These are phyloP conservation scores for Listronotus oregonensis DNA, from an alignment of 1,140 invertebrate genomes.

Conservation along the genomic window DNA sequence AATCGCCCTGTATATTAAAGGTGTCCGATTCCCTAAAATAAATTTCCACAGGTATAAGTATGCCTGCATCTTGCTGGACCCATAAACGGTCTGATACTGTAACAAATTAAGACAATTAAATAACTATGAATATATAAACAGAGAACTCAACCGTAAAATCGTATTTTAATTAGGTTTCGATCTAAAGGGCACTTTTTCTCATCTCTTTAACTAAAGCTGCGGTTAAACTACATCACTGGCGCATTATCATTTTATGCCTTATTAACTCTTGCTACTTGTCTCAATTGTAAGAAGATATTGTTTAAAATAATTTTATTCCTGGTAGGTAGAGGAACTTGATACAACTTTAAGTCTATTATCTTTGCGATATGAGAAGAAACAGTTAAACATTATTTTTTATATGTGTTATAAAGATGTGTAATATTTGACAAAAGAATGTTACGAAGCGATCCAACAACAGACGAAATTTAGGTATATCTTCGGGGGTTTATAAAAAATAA, in stretches of 20 bases:
- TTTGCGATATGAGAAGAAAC: neutral
- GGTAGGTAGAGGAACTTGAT: constrained; percentile 24
- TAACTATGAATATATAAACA: constrained; percentile 30
- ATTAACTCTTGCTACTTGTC: constrained; percentile 23
- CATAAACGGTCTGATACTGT: constrained; percentile 1
- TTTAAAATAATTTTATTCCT: constrained; percentile 19
- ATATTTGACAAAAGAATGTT: too few relatives aligned
- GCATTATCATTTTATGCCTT: constrained; percentile 32
- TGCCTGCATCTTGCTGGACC: too few relatives aligned
- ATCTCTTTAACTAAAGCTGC: constrained; percentile 20
- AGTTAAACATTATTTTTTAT: too few relatives aligned
- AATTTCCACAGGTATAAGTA: too few relatives aligned
- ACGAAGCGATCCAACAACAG: too few relatives aligned
- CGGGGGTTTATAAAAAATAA: too few relatives aligned
- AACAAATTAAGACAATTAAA: constrained; percentile 21
- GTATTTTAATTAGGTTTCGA: constrained; percentile 20
- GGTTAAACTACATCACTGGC: constrained; percentile 23
- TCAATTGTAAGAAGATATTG: constrained; percentile 19
- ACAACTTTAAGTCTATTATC: constrained; percentile 1
- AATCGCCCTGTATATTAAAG: too few relatives aligned
- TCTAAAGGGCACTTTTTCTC: constrained; percentile 26
- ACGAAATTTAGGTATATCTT: too few relatives aligned
- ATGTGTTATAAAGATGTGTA: too few relatives aligned
- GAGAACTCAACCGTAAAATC: constrained; percentile 22
- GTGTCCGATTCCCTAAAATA: too few relatives aligned